Base-by-base conservation (phyloP, 2,113 vertebrate species). In the Acanthochromis polyacanthus region DNA sequence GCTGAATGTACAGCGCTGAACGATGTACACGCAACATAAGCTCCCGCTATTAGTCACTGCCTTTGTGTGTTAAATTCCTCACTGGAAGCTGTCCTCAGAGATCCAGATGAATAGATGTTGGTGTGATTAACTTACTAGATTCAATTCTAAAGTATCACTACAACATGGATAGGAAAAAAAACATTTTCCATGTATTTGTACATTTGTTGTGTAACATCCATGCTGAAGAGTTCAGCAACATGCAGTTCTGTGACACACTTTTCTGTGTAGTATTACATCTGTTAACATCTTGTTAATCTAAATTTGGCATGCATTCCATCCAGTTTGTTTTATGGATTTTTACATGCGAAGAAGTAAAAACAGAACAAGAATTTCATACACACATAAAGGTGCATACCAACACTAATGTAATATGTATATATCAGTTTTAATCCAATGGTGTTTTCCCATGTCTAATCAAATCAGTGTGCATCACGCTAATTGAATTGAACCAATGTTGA, bases 381-480 rank as follows among this genome's bases (percentile, higher is more conserved):
- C 20, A 83, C 60, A 73, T 78, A 88, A 80, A 79, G 75, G 23
- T 17, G 23, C 77, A 82, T 79, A 58, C 63, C 67, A 36, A 20
- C 68, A 48, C 78, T 77, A 62, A 75, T 86, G 72, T 36, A 36
- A 36, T 30, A 30, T 30, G 30, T 23, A 65, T 51, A 58, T 46
- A 38, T 25, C 59, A 16, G 19, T 57, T 83, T 82, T 69, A 88
- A 90, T 89, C 70, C 60, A 86, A 82, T 84, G 78, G 61, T 70
- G 56, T 85, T 80, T 83, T 46, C 58, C 74, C 67, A 43, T 46
- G 15, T 80, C 52, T 90, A 88, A 92, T 92, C 46, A 61, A 82
- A 91, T 94, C 85, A 84, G 68, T 78, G 78, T 88, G 89, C 82
- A 81, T 90, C 82, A 83, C 51, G 68, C 43, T 82, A 86, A 89